Evolutionary conservation across 2,888 invertebrate genomes (phyloP).

Genomic region (Deroplatys truncata): DNA sequence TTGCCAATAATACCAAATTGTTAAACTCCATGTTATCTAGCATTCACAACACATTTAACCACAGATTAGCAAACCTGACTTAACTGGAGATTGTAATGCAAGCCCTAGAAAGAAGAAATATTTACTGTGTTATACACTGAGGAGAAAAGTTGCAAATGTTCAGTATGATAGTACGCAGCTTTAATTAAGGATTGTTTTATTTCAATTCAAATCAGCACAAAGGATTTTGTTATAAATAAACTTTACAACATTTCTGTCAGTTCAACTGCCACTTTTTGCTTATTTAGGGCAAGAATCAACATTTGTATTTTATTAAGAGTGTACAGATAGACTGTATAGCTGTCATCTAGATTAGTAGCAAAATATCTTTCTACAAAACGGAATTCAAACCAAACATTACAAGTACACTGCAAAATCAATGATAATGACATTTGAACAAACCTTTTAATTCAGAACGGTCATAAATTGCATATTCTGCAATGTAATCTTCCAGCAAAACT

Average conservation of each 20-base stretch:
- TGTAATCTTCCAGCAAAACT: neutral
- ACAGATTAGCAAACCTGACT: no score
- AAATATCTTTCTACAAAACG: neutral
- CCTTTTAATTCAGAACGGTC: neutral
- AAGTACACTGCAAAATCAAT: neutral
- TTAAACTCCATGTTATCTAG: no score
- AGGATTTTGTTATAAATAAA: neutral
- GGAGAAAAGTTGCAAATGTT: no score
- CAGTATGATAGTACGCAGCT: no score
- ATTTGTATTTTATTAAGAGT: neutral
- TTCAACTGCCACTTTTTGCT: neutral
- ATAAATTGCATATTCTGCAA: no score
- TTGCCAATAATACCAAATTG: no score
- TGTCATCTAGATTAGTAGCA: neutral
- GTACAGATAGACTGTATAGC: neutral
- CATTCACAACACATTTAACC: no score
- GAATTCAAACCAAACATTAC: neutral
- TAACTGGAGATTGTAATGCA: no score
- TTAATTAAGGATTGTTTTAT: neutral
- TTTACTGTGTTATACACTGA: no score
- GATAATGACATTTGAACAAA: neutral
- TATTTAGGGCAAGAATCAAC: neutral
- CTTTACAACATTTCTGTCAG: neutral
- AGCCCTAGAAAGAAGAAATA: no score
- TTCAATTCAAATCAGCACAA: neutral